Conservation (phyloP, 2,113 vertebrate genomes). For the Callocephalon fimbriatum region DNA sequence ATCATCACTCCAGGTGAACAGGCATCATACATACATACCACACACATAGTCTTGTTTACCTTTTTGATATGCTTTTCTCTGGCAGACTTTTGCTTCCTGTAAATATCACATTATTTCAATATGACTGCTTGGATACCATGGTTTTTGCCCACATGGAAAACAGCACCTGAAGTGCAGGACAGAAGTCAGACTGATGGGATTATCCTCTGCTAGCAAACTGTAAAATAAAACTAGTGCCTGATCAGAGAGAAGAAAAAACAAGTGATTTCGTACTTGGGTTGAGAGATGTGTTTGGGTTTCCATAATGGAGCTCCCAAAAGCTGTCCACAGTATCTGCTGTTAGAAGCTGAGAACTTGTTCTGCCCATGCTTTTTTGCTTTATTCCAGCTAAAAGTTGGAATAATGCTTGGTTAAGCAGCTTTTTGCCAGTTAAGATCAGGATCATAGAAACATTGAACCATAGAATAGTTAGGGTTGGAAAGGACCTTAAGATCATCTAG, state of each 20-base stretch:
- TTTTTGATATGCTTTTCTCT: not conserved
- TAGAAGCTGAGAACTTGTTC: not conserved
- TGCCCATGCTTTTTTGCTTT: not conserved
- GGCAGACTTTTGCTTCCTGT: not conserved
- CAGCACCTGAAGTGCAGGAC: not conserved
- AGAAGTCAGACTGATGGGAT: not conserved
- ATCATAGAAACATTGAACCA: too few relatives aligned
- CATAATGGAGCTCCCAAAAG: not conserved
- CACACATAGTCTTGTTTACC: not conserved
- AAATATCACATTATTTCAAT: not conserved
- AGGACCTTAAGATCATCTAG: too few relatives aligned
- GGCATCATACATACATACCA: not conserved
- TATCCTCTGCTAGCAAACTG: not conserved
- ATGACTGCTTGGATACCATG: not conserved
- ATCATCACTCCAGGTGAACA: not conserved
- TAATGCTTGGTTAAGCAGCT: not conserved
- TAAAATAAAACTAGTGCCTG: not conserved
- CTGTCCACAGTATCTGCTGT: not conserved
- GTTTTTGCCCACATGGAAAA: not conserved
- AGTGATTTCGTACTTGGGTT: not conserved
- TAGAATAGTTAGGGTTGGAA: too few relatives aligned
- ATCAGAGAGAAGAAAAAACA: not conserved
- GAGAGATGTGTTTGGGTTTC: not conserved
- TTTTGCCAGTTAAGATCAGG: not conserved
- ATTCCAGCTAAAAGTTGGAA: not conserved